Percentiles rank a stretch among this genome's conserved stretches.
These are phyloP conservation scores for Drosophila multiciliata DNA, from an alignment of 2,888 invertebrate genomes.

Conservation along the genomic window DNA sequence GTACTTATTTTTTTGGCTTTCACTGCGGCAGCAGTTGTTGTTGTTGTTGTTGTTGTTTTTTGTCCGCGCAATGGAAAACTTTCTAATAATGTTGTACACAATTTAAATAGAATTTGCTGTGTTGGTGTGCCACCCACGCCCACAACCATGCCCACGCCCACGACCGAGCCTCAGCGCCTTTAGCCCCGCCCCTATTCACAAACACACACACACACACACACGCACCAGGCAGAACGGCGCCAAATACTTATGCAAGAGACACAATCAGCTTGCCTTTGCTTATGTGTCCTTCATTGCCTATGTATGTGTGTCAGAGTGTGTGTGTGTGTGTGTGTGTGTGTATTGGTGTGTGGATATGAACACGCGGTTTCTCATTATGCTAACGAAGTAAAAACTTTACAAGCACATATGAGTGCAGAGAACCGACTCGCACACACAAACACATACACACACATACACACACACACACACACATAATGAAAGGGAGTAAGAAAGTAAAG, in stretches of 20 bases:
- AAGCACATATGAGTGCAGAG: constrained; percentile 76
- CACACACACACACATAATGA: constrained; percentile 1
- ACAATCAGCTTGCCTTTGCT: constrained; percentile 66
- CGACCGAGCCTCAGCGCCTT: neutral
- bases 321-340: constrained; percentile 13
- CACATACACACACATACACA: neutral
- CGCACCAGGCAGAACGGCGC: constrained; percentile 30
- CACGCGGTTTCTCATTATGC: constrained; percentile 83
- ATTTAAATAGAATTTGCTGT: constrained; percentile 84
- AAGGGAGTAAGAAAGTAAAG: constrained; percentile 31
- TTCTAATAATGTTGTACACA: constrained; percentile 84
- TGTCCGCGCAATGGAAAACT: constrained; percentile 74
- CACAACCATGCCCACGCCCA: constrained; percentile 1
- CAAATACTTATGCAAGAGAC: constrained; percentile 64
- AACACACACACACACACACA: constrained; percentile 13
- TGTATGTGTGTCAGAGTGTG: constrained; percentile 12
- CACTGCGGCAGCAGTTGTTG: constrained; percentile 20
- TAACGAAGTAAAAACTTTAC: constrained; percentile 83
- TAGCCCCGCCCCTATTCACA: constrained; percentile 4
- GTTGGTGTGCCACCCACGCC: constrained; percentile 28
- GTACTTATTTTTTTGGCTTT: constrained; percentile 53
- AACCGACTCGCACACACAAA: constrained; percentile 25
- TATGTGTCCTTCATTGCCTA: constrained; percentile 25
- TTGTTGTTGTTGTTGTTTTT: constrained; percentile 41
- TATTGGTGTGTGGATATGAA: constrained; percentile 69